Conservation (phyloP, 2,113 vertebrate species). For the Tychaedon coryphoeus region DNA sequence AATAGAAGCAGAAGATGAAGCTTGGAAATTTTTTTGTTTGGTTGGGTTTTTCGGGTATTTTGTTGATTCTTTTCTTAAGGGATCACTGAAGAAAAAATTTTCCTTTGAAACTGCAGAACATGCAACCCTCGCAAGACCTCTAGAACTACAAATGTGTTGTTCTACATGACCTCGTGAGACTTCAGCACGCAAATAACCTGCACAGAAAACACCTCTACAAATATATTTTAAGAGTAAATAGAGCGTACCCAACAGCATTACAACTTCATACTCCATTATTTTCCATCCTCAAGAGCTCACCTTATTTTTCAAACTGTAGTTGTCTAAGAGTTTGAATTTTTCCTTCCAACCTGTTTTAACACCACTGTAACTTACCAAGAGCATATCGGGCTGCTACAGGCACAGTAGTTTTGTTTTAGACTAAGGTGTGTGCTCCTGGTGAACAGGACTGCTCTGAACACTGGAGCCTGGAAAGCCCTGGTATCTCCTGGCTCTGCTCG, state of each 20-base stretch:
- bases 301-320: neutral
- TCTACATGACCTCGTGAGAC: neutral
- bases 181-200: neutral
- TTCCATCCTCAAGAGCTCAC: neutral
- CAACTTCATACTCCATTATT: neutral
- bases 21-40: neutral
- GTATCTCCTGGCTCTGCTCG: neutral
- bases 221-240: neutral
- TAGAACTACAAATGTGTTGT: constrained; percentile 18
- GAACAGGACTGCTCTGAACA: neutral
- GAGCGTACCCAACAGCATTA: neutral
- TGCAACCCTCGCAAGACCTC: neutral
- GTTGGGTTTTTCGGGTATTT: neutral
- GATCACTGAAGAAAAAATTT: neutral
- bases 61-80: neutral
- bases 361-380: neutral
- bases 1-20: neutral
- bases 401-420: neutral
- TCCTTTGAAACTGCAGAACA: neutral
- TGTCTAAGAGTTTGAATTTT: neutral
- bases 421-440: neutral
- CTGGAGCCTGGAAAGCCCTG: neutral
- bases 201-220: constrained; percentile 6
- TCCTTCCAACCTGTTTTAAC: neutral
- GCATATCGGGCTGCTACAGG: neutral